Percentiles rank a stretch among this genome's conserved stretches.
Evolutionary conservation across 2,113 vertebrate species (phyloP).

Genomic region (Bos taurus): ARS-UCD2.0 NC_037336.1:85045001-85045500

Average conservation of each 20-base stretch:
- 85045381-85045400: not conserved
- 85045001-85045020: not conserved
- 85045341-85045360: not conserved
- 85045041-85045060: constrained; percentile 6
- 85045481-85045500: not conserved
- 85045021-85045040: not conserved
- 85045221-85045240: not conserved
- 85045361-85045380: not conserved
- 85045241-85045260: not conserved
- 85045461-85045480: not conserved
- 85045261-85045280: not conserved
- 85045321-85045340: not conserved
- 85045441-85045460: not conserved
- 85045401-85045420: not conserved
- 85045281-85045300: not conserved
- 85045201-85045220: not conserved
- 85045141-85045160: not conserved
- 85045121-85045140: not conserved
- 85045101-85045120: not conserved
- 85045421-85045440: not conserved
- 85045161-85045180: not conserved
- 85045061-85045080: not conserved
- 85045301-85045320: not conserved
- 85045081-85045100: constrained; percentile 41
- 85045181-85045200: not conserved